A percentile compares a stretch with the other conserved stretches of the same genome.
Conservation (phyloP, 1,140 invertebrate genomes). For the Batillaria attramentaria region DNA sequence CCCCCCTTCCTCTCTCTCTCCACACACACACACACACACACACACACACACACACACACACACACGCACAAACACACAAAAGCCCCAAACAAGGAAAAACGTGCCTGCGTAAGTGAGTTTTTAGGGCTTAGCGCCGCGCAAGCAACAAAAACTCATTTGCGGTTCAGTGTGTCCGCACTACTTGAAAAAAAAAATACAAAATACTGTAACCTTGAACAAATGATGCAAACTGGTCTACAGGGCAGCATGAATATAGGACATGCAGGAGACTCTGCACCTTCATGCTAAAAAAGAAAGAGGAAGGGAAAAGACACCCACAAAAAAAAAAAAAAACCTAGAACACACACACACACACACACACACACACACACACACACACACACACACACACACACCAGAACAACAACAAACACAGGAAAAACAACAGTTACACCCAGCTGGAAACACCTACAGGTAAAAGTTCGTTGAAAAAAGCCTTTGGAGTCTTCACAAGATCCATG, state of each 20-base stretch:
- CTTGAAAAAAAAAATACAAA: too few species aligned
- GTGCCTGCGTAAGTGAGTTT: neutral
- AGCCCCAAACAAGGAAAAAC: neutral
- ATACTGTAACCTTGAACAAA: too few species aligned
- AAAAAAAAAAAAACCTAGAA: neutral
- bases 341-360: neutral
- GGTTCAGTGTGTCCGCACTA: too few species aligned
- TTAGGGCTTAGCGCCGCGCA: too few species aligned
- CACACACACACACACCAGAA: neutral
- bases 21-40: neutral
- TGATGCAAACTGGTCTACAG: too few species aligned
- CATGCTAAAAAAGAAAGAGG: neutral
- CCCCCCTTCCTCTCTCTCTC: neutral
- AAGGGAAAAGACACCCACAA: neutral
- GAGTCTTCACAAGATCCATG: neutral
- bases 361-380: neutral
- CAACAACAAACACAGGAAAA: neutral
- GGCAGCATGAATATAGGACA: too few species aligned
- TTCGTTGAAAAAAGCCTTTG: neutral
- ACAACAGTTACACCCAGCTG: neutral
- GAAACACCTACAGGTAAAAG: neutral
- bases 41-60: neutral
- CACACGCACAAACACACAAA: too few species aligned
- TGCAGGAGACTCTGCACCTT: too few species aligned
- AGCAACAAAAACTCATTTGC: too few species aligned